Evolutionary conservation across 2,888 invertebrate species (phyloP).

Genomic region (Ditula angustiorana): DNA sequence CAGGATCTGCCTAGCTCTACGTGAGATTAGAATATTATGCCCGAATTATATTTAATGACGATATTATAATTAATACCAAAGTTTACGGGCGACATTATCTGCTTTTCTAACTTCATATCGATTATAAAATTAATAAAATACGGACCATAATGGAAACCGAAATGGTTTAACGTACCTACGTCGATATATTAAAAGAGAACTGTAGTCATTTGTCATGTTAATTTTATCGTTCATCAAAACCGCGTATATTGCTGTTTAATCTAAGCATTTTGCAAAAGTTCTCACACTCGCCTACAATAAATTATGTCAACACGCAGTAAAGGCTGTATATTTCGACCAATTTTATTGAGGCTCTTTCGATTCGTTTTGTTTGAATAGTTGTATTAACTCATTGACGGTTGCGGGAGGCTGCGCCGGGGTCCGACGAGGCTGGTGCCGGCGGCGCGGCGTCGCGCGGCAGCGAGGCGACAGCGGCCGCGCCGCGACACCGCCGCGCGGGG

Average conservation of each 20-base stretch:
- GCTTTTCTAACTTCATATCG: constrained; percentile 27
- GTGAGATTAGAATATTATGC: constrained; percentile 36
- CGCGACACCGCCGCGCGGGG: constrained; percentile 67
- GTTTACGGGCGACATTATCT: constrained; percentile 35
- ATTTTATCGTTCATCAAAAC: constrained; percentile 41
- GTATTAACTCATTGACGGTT: constrained; percentile 31
- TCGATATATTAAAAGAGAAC: constrained; percentile 39
- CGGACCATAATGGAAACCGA: constrained; percentile 19
- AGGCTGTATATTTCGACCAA: constrained; percentile 58
- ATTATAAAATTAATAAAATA: constrained; percentile 37
- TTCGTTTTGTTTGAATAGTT: constrained; percentile 43
- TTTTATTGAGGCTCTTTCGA: constrained; percentile 64
- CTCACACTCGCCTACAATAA: constrained; percentile 36
- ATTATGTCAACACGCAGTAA: constrained; percentile 34
- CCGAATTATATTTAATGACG: constrained; percentile 28
- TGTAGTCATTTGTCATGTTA: constrained; percentile 41
- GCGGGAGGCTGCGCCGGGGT: constrained; percentile 41
- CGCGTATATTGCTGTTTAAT: constrained; percentile 36
- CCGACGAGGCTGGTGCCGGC: constrained; percentile 54
- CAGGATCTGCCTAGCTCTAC: constrained; percentile 32
- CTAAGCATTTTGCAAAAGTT: constrained; percentile 38
- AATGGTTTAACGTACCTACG: constrained; percentile 33
- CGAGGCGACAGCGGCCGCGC: constrained; percentile 50
- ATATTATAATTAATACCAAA: constrained; percentile 37
- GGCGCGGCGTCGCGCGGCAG: constrained; percentile 48